phyloP scores from a whole-genome alignment of 2,113 vertebrate species.

The Chunga burmeisteri region DNA sequence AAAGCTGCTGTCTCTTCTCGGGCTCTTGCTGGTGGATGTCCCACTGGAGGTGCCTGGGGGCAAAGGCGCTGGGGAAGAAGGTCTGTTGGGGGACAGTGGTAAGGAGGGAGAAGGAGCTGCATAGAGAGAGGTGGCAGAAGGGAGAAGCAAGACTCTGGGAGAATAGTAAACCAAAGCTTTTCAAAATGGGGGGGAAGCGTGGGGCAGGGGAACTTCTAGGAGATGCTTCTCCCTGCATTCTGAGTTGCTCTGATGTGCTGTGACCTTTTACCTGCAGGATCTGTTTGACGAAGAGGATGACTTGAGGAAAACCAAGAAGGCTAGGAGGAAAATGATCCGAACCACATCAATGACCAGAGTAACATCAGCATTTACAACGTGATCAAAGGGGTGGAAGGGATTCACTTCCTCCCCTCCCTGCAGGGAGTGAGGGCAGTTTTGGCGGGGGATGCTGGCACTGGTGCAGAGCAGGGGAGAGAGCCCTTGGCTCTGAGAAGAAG shows the following conservation, averaged over 20 bases:
- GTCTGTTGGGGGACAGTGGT: neutral
- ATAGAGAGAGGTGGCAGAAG: neutral
- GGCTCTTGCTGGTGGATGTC: neutral
- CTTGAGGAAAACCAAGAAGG: conserved; percentile 90
- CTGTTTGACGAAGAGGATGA: conserved; percentile 95
- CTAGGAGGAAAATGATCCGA: conserved; percentile 90
- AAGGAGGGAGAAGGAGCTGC: neutral
- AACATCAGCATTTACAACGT: conserved; percentile 12
- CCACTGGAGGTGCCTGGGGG: neutral
- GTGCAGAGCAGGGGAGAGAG: neutral
- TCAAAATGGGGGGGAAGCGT: neutral
- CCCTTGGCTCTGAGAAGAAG: neutral
- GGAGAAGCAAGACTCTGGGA: neutral
- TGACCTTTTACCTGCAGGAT: conserved; percentile 76
- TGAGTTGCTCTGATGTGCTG: neutral
- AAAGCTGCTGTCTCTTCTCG: neutral
- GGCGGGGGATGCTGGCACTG: neutral
- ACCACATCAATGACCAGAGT: conserved; percentile 94
- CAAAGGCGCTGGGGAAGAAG: neutral
- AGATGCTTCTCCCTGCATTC: neutral
- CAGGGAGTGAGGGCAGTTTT: neutral
- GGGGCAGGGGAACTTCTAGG: neutral
- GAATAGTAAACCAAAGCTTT: neutral
- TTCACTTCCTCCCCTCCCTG: neutral
- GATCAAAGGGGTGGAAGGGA: neutral